Conservation (phyloP, 2,888 invertebrate genomes). For the Lepeophtheirus nordmannii region DNA sequence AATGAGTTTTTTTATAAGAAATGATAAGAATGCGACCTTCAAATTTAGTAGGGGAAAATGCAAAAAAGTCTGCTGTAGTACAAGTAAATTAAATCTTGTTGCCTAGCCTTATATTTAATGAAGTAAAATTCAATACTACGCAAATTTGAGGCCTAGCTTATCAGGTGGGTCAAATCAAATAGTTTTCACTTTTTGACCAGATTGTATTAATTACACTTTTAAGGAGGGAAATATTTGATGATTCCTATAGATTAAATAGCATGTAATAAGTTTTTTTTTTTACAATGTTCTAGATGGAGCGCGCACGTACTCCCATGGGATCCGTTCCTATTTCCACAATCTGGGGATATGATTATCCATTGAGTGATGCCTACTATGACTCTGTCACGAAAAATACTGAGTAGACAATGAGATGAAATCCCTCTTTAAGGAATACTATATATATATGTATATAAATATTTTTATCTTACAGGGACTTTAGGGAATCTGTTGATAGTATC, state of each 20-base stretch:
- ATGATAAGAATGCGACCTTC: no score
- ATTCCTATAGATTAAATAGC: no score
- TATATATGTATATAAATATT: background rate
- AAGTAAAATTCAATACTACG: no score
- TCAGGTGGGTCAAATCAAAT: no score
- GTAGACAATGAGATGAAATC: no score
- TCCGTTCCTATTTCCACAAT: background rate
- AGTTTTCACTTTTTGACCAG: background rate
- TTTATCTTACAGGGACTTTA: background rate
- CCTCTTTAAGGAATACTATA: background rate
- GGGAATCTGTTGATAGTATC: slow-evolving; percentile 12
- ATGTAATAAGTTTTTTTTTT: background rate
- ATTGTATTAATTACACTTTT: background rate
- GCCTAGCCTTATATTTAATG: no score
- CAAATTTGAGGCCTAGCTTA: no score
- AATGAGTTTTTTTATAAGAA: no score
- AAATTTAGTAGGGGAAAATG: no score
- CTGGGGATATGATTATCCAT: background rate
- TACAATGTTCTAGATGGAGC: background rate
- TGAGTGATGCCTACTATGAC: background rate
- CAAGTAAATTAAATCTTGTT: no score
- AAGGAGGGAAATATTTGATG: no score
- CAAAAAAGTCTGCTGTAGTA: no score
- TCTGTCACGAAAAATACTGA: background rate
- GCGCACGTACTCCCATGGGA: slow-evolving; percentile 5